Percentiles rank a stretch among this genome's conserved stretches.
These are phyloP conservation scores for Pelusios castaneus DNA, from an alignment of 2,113 vertebrate species.

Conservation along the genomic window DNA sequence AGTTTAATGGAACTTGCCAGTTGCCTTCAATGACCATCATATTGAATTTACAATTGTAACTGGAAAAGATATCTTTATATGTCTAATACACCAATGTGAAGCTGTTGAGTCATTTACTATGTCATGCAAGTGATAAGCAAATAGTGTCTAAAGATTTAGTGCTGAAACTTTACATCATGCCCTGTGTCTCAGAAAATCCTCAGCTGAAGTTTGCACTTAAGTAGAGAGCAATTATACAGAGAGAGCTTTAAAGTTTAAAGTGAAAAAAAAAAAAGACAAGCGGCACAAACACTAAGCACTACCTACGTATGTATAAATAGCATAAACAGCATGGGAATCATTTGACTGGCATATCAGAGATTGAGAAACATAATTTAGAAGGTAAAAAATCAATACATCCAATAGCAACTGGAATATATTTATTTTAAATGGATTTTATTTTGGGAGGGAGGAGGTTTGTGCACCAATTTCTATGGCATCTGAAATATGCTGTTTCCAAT, in stretches of 20 bases:
- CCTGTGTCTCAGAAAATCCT: not conserved
- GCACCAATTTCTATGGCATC: not conserved
- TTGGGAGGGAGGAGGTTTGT: too few relatives aligned
- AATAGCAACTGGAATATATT: not conserved
- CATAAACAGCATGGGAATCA: not conserved
- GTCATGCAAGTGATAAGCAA: not conserved
- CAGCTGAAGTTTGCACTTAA: not conserved
- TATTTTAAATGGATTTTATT: not conserved
- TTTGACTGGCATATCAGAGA: not conserved
- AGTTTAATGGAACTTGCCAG: not conserved
- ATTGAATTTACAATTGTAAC: not conserved
- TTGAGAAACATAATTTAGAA: not conserved
- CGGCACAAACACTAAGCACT: not conserved
- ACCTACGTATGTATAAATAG: not conserved
- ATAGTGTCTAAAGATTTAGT: not conserved
- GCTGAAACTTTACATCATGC: not conserved
- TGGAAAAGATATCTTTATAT: not conserved
- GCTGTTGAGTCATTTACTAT: not conserved
- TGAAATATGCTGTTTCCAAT: not conserved
- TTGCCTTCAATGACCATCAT: not conserved
- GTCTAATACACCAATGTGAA: not conserved
- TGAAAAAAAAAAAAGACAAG: not conserved
- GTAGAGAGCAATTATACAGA: not conserved
- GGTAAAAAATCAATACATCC: not conserved
- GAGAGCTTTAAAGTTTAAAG: not conserved